These are phyloP conservation scores for Tribolium freemani DNA, from an alignment of 2,888 invertebrate species.

Conservation along the genomic window DNA sequence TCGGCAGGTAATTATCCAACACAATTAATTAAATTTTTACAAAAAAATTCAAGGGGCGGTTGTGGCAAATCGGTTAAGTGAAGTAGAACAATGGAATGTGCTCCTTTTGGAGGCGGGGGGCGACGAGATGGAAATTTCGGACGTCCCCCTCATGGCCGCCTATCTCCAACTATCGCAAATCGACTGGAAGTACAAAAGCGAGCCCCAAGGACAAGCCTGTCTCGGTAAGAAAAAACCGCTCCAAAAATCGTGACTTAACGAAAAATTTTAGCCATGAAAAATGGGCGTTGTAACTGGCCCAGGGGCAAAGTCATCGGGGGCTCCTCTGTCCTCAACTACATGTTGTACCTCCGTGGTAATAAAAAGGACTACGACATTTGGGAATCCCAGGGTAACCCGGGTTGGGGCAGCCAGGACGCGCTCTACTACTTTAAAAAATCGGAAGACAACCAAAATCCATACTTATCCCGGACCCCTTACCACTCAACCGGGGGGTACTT, in stretches of 20 bases:
- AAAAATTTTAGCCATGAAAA: conserved; percentile 80
- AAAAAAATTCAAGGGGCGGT: conserved; percentile 81
- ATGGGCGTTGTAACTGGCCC: conserved; percentile 90
- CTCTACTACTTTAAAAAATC: conserved; percentile 91
- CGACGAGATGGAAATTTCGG: conserved; percentile 92
- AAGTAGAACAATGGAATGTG: conserved; percentile 84
- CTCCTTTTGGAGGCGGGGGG: conserved; percentile 89
- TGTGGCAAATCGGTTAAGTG: conserved; percentile 85
- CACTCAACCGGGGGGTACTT: conserved; percentile 86
- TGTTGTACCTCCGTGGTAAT: conserved; percentile 92
- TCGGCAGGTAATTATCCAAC: conserved; percentile 85
- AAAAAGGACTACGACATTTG: conserved; percentile 91
- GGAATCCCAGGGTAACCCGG: conserved; percentile 88
- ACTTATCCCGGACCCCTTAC: conserved; percentile 82
- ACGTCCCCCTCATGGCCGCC: conserved; percentile 89
- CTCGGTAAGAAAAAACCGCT: conserved; percentile 73
- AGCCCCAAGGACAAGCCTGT: conserved; percentile 86
- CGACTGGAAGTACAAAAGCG: conserved; percentile 95
- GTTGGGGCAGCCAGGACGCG: conserved; percentile 88
- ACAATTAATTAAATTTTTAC: conserved; percentile 75
- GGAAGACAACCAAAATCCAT: conserved; percentile 91
- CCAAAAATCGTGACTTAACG: background rate
- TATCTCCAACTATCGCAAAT: conserved; percentile 88
- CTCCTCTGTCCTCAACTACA: conserved; percentile 90
- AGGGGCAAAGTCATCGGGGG: conserved; percentile 94